Evolutionary conservation across 2,888 invertebrate species (phyloP), one percentile per base, ranked within the genome.

Genomic region (Penaeus monodon): DNA sequence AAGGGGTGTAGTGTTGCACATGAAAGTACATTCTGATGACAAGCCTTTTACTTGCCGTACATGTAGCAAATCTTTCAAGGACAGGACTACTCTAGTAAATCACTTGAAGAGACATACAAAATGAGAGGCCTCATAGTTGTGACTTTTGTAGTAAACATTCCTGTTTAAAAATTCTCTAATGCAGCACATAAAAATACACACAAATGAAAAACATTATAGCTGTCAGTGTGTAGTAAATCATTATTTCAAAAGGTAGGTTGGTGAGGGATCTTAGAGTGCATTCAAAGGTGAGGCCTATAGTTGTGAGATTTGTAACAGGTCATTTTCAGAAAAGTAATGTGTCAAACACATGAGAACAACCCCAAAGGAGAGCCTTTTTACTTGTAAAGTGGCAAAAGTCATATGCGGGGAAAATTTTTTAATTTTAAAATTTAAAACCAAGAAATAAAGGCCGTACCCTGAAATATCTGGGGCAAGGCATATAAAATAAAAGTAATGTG

Each of bases 71-170:
- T 1, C 33, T 14, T 74, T 29, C 22, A 38, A 10, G 10, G 8
- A 14, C 24, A 74, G 38, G 38, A 24, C 22, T 27, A 8, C n/a
- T 29, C 33, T 74, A 17, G 22, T 24, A 27, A 29, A 27, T 29
- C 74, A 74, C 38, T 12, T 74, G 74, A 74, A 38, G 38, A 74
- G 20, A 8, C 74, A 74, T 74, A 74, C 74, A n/a, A 29, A 24
- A 24, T n/a, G 74, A 74, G 38, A 29, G 22, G 33, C 74, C 74
- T 24, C n/a, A 27, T 74, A 29, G 22, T n/a, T 74, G 74, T 22
- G 8, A 29, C 1, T 29, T 33, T 33, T 74, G 74, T 27, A 38
- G 8, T 29, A 74, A 74, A 22, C 33, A 29, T 74, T 74, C 33
- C 33, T 20, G 2, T 38, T 27, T 10, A 74, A 74, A 74, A 29